Conservation (phyloP, 2,113 vertebrate genomes). For the Xyrauchen texanus region DNA sequence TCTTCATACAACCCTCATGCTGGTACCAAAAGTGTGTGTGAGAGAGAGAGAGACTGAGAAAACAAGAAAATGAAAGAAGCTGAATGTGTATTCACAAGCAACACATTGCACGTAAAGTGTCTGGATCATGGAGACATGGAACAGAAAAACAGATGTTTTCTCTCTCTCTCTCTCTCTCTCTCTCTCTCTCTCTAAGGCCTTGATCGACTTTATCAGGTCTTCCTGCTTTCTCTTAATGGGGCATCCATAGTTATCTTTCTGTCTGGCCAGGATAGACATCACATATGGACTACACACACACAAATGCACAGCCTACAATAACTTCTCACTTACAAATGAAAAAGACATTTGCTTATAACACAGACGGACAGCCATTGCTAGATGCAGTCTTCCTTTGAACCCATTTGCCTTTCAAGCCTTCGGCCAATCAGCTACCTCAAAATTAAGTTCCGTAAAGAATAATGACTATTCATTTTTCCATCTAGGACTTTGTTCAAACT, state of each 20-base stretch:
- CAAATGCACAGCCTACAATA: slow-evolving; percentile 46
- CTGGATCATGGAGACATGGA: slow-evolving; percentile 10
- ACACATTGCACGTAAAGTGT: not conserved
- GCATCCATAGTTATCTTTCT: slow-evolving; percentile 31
- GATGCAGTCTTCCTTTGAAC: not conserved
- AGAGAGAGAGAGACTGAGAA: not conserved
- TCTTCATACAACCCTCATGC: slow-evolving; percentile 40
- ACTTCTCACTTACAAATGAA: slow-evolving; percentile 18
- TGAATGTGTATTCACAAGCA: slow-evolving; percentile 18
- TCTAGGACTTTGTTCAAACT: too few species aligned
- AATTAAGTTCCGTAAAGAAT: too few species aligned
- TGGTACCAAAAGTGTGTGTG: slow-evolving; percentile 17
- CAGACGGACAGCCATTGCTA: not conserved
- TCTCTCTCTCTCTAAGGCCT: not conserved
- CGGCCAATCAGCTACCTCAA: not conserved
- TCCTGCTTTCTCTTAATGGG: slow-evolving; percentile 24
- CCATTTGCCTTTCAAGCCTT: not conserved
- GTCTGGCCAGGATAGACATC: slow-evolving; percentile 50
- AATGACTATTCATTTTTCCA: too few species aligned
- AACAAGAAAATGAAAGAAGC: slow-evolving; percentile 1
- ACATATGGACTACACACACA: slow-evolving; percentile 55
- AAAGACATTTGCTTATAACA: slow-evolving; percentile 16
- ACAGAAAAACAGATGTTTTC: slow-evolving; percentile 14
- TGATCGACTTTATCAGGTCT: slow-evolving; percentile 30
- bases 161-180: slow-evolving; percentile 19